A percentile compares a stretch with the other conserved stretches of the same genome.
These are phyloP conservation scores for Actinopyga echinites DNA, from an alignment of 53 echinoderm and acorn worm genomes.

Conservation along the genomic window DNA sequence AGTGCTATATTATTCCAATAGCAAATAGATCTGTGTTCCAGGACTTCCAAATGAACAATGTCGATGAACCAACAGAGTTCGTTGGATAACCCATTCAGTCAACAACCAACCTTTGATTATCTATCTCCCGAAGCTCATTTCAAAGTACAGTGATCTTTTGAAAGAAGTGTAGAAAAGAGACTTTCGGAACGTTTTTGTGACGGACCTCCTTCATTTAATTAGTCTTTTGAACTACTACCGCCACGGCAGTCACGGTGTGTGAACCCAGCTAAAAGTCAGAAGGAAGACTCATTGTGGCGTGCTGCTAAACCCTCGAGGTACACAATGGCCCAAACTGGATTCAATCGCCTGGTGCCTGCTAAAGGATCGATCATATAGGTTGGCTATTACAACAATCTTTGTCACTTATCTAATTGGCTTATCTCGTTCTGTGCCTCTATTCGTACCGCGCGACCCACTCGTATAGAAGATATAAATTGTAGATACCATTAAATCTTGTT, in stretches of 20 bases:
- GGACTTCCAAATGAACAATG: too few relatives aligned
- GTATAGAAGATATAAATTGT: too few relatives aligned
- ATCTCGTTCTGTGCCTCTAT: neutral
- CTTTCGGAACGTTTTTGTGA: conserved; percentile 6
- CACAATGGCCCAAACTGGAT: conserved; percentile 25
- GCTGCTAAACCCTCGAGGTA: neutral
- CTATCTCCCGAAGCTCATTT: conserved; percentile 13
- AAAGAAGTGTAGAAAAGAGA: neutral
- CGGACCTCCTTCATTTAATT: conserved; percentile 13
- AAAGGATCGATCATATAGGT: neutral
- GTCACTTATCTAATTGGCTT: conserved; percentile 16
- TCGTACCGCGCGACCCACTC: too few relatives aligned
- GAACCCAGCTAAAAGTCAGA: neutral
- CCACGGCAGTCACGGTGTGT: conserved; percentile 15
- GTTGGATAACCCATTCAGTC: too few relatives aligned
- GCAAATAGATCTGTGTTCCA: too few relatives aligned
- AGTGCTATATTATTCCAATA: too few relatives aligned
- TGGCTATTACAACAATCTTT: neutral
- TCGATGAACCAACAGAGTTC: too few relatives aligned
- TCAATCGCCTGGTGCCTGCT: neutral
- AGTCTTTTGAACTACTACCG: neutral
- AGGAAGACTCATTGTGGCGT: neutral
- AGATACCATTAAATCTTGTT: too few relatives aligned
- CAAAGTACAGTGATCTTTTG: neutral
- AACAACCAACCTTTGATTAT: too few relatives aligned